Conservation (phyloP, 92 coral and sea anemone genomes). For the Montipora capitata region DNA sequence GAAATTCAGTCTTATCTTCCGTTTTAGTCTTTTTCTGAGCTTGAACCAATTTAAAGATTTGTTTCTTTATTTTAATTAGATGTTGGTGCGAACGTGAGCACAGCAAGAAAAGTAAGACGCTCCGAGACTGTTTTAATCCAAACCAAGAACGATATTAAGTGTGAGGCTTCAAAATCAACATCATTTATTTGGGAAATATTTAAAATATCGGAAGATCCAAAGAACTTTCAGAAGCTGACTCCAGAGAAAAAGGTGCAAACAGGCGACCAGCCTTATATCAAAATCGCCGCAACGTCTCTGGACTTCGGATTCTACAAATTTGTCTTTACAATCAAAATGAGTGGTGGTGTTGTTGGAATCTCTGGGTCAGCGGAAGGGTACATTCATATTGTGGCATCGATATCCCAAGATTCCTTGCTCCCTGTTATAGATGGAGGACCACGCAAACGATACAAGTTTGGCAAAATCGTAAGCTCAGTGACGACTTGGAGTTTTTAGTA, state of each 20-base stretch:
- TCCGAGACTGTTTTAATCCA: slow-evolving; percentile 57
- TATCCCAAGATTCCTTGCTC: slow-evolving; percentile 39
- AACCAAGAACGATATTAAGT: slow-evolving; percentile 64
- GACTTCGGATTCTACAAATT: slow-evolving; percentile 79
- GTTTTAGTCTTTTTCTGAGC: too few species aligned
- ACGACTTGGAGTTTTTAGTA: neutral
- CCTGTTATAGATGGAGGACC: slow-evolving; percentile 31
- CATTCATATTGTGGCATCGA: slow-evolving; percentile 54
- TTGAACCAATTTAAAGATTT: too few species aligned
- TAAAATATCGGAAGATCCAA: slow-evolving; percentile 37
- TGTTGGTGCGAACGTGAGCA: slow-evolving; percentile 35
- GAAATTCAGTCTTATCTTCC: too few species aligned
- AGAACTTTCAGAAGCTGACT: slow-evolving; percentile 1
- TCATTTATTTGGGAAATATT: slow-evolving; percentile 72
- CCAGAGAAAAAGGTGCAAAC: neutral
- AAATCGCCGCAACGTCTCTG: slow-evolving; percentile 51
- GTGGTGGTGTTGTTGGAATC: slow-evolving; percentile 64
- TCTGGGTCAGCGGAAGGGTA: slow-evolving; percentile 59
- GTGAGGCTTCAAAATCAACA: slow-evolving; percentile 82
- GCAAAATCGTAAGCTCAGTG: slow-evolving; percentile 12
- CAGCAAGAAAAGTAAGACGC: slow-evolving; percentile 41
- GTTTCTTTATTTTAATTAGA: slow-evolving; percentile 23
- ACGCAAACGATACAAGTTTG: slow-evolving; percentile 44
- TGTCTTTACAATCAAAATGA: slow-evolving; percentile 72
- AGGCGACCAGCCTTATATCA: slow-evolving; percentile 36